Conservation (phyloP, 2,113 vertebrate genomes). For the Egretta garzetta region DNA sequence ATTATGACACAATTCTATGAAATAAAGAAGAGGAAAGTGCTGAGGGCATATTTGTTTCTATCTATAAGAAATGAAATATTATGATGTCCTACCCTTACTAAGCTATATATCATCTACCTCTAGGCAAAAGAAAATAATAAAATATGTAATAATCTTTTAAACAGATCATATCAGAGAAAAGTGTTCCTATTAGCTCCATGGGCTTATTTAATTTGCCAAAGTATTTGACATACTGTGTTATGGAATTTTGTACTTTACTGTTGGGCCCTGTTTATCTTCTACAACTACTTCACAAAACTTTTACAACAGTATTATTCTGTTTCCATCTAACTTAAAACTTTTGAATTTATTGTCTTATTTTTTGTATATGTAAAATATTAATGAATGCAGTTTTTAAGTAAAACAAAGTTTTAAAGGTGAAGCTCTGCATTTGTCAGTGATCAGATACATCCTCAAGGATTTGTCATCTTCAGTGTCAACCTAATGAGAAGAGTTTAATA, state of each 20-base stretch:
- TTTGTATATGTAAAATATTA: neutral
- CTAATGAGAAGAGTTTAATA: neutral
- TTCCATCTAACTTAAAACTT: neutral
- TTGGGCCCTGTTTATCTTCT: neutral
- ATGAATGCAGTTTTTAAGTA: neutral
- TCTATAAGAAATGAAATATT: neutral
- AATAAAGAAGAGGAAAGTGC: neutral
- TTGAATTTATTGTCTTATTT: neutral
- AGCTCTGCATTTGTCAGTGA: neutral
- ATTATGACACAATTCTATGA: neutral
- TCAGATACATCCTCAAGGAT: neutral
- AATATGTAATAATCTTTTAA: neutral
- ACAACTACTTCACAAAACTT: neutral
- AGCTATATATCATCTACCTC: neutral
- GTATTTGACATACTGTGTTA: neutral
- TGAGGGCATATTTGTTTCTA: neutral
- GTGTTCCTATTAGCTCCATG: neutral
- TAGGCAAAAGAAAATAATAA: neutral
- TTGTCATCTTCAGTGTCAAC: neutral
- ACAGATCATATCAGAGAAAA: neutral
- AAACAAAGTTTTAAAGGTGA: neutral
- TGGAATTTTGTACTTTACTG: neutral
- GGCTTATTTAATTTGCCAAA: neutral
- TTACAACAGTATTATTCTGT: neutral
- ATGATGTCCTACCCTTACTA: neutral